phyloP scores from a whole-genome alignment of 2,888 invertebrate species.

The Arge pagana region DNA sequence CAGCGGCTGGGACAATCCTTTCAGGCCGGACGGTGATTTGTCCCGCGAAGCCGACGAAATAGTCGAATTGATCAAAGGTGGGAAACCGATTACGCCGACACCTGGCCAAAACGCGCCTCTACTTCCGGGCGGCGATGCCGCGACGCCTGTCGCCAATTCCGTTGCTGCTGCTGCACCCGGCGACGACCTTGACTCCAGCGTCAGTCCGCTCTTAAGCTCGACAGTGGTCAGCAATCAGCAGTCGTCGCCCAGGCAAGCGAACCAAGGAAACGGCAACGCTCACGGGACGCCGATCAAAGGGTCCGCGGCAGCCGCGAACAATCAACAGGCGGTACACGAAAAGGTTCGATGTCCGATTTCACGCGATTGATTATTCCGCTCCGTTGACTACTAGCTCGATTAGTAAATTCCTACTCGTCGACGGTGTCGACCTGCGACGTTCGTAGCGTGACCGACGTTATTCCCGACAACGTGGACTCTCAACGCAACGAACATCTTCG shows the following conservation, averaged over 20 bases:
- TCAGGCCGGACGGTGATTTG: slow-evolving; percentile 94
- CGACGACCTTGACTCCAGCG: slow-evolving; percentile 49
- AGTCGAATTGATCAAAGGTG: slow-evolving; percentile 90
- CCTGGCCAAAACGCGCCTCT: slow-evolving; percentile 61
- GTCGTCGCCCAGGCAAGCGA: slow-evolving; percentile 41
- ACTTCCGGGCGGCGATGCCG: slow-evolving; percentile 60
- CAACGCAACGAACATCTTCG: no score
- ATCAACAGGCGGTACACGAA: slow-evolving; percentile 50
- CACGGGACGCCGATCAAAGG: slow-evolving; percentile 51
- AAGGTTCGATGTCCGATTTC: no score
- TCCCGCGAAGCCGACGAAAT: slow-evolving; percentile 95
- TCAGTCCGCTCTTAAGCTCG: slow-evolving; percentile 49
- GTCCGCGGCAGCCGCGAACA: slow-evolving; percentile 33
- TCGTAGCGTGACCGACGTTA: no score
- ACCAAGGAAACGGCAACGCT: slow-evolving; percentile 52
- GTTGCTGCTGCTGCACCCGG: slow-evolving; percentile 29
- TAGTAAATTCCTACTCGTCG: no score
- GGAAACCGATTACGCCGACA: slow-evolving; percentile 79
- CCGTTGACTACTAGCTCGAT: no score
- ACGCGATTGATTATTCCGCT: no score
- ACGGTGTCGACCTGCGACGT: no score
- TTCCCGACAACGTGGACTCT: no score
- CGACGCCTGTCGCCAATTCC: slow-evolving; percentile 14
- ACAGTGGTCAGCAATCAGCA: slow-evolving; percentile 38
- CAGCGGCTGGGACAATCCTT: slow-evolving; percentile 97